Evolutionary conservation across 2,113 vertebrate genomes (phyloP).

Genomic region (Lophura nycthemera): DNA sequence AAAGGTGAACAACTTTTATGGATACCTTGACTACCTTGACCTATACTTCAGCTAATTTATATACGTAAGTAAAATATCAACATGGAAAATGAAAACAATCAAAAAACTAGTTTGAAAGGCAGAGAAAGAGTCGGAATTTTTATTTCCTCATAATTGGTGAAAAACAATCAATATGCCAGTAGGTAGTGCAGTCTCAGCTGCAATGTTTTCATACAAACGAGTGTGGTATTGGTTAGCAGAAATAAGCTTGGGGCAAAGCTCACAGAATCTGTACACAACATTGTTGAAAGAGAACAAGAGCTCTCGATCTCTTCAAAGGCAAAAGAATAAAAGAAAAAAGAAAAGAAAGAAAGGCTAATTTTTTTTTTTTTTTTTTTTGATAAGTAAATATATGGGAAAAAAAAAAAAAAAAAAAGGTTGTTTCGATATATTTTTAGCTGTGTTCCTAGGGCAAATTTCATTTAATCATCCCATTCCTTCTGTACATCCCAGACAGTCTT

Average conservation of each 20-base stretch:
- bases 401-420: not conserved
- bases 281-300: not conserved
- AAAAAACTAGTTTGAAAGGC: not conserved
- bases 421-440: not conserved
- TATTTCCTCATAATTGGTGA: not conserved
- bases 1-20: not conserved
- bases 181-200: not conserved
- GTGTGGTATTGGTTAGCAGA: conserved; percentile 11
- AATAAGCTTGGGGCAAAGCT: not conserved
- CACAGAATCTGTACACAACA: not conserved
- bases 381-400: not conserved
- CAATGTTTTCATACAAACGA: conserved; percentile 20
- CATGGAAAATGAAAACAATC: not conserved
- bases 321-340: not conserved
- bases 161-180: conserved; percentile 14
- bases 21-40: not conserved
- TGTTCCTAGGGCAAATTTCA: not conserved
- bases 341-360: not conserved
- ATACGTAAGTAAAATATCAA: not conserved
- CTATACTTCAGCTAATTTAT: not conserved
- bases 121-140: conserved; percentile 7
- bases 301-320: not conserved
- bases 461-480: not conserved
- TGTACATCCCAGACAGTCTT: not conserved
- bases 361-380: not conserved